Conservation (phyloP, 2,888 invertebrate species). For the Meganola albula region DNA sequence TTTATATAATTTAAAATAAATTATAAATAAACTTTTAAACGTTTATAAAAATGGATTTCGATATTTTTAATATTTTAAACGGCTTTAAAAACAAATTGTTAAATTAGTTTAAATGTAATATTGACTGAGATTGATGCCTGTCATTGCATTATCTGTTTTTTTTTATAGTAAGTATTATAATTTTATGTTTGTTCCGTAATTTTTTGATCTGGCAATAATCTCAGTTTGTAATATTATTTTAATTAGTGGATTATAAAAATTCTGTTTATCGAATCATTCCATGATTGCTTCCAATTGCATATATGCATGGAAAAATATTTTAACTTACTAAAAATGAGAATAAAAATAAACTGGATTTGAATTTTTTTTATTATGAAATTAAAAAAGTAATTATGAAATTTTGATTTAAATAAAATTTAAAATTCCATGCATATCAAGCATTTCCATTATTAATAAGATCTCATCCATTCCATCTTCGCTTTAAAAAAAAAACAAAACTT, state of each 20-base stretch:
- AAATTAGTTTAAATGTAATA: conserved; percentile 31
- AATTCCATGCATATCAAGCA: conserved; percentile 11
- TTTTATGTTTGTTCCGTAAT: conserved; percentile 23
- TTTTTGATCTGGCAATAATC: conserved; percentile 45
- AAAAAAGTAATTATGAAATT: too few species aligned
- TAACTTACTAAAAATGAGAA: too few species aligned
- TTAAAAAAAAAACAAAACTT: conserved; percentile 39
- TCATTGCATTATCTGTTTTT: conserved; percentile 20
- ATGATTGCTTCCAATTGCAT: conserved; percentile 54
- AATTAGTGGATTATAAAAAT: conserved; percentile 39
- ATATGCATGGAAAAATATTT: conserved; percentile 15
- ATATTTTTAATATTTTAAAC: conserved; percentile 1
- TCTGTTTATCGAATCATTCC: conserved; percentile 60
- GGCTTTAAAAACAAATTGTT: conserved; percentile 28
- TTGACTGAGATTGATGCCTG: conserved; percentile 38
- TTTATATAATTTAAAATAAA: too few species aligned
- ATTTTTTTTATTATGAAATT: too few species aligned
- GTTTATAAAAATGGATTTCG: not conserved
- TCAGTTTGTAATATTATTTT: conserved; percentile 37
- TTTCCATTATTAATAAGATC: conserved; percentile 51
- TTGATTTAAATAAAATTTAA: too few species aligned
- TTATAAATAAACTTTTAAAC: conserved; percentile 11
- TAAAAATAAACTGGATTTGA: too few species aligned
- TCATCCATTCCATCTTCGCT: conserved; percentile 70
- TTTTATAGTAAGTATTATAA: conserved; percentile 25